Evolutionary conservation across 2,888 invertebrate genomes (phyloP).

Genomic region (Eugnorisma glareosa): DNA sequence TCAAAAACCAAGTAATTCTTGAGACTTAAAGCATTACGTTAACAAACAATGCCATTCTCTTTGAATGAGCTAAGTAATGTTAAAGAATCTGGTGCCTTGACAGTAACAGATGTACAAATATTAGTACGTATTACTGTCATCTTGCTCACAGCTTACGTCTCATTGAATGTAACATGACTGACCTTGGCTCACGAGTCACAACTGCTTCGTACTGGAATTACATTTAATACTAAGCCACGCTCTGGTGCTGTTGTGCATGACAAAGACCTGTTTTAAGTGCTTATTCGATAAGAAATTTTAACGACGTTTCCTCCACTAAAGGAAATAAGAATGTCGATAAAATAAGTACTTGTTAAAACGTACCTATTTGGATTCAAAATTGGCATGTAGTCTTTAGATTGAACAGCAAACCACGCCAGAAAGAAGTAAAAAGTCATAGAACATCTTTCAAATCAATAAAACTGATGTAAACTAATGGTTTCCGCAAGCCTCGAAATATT

Average conservation of each 20-base stretch:
- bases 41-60: slow-evolving; percentile 27
- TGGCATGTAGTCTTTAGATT: slow-evolving; percentile 5
- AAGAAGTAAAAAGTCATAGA: slow-evolving; percentile 1
- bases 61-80: slow-evolving; percentile 34
- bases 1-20: slow-evolving; percentile 10
- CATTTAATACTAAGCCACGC: slow-evolving; percentile 48
- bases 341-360: slow-evolving; percentile 21
- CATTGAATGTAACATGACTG: slow-evolving; percentile 60
- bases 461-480: slow-evolving; percentile 16
- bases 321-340: slow-evolving; percentile 42
- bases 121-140: slow-evolving; percentile 61
- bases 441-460: slow-evolving; percentile 15
- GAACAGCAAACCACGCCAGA: neutral
- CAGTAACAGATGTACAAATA: slow-evolving; percentile 66
- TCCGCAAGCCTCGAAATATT: slow-evolving; percentile 36
- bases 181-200: slow-evolving; percentile 59
- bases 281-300: slow-evolving; percentile 51
- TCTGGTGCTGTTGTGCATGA: slow-evolving; percentile 37
- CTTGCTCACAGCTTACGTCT: slow-evolving; percentile 54
- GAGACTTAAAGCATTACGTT: slow-evolving; percentile 8
- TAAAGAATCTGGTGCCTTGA: slow-evolving; percentile 45
- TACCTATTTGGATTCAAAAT: slow-evolving; percentile 20
- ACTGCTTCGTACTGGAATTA: slow-evolving; percentile 51
- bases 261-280: slow-evolving; percentile 48
- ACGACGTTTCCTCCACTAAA: slow-evolving; percentile 30